Conservation (phyloP, 2,113 vertebrate species). For the Herpetotheres cachinnans region DNA sequence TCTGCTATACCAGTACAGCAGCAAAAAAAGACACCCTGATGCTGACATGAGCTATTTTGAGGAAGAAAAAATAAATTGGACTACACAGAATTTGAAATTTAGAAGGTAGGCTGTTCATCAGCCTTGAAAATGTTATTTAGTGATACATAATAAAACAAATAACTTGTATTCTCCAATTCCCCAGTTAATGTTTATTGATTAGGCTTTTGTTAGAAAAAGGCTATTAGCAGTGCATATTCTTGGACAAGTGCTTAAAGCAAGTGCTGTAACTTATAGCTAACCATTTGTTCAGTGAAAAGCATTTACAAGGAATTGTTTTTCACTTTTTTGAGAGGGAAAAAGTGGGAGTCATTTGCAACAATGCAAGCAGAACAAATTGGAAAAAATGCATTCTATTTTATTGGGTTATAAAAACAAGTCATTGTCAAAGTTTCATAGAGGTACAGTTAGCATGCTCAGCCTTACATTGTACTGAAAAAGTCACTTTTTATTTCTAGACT, state of each 20-base stretch:
- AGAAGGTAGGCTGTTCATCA: background rate
- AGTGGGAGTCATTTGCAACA: background rate
- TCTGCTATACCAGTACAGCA: background rate
- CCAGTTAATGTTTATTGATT: conserved; percentile 36
- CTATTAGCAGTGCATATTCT: background rate
- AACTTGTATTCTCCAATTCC: background rate
- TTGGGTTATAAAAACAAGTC: background rate
- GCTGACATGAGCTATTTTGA: background rate
- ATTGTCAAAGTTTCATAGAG: background rate
- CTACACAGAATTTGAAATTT: background rate
- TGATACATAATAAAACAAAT: background rate
- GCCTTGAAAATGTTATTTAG: background rate
- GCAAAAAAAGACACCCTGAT: background rate
- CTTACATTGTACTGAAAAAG: background rate
- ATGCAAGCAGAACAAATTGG: conserved; percentile 8
- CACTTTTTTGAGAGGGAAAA: background rate
- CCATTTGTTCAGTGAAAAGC: background rate
- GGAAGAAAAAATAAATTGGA: background rate
- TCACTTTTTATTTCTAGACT: background rate
- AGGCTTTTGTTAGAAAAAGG: background rate
- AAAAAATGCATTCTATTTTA: background rate
- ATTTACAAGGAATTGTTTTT: background rate
- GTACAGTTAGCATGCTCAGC: background rate
- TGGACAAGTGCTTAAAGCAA: conserved; percentile 12
- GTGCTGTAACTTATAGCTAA: background rate